Conservation (phyloP, 2,113 vertebrate genomes). For the Cavia porcellus region DNA sequence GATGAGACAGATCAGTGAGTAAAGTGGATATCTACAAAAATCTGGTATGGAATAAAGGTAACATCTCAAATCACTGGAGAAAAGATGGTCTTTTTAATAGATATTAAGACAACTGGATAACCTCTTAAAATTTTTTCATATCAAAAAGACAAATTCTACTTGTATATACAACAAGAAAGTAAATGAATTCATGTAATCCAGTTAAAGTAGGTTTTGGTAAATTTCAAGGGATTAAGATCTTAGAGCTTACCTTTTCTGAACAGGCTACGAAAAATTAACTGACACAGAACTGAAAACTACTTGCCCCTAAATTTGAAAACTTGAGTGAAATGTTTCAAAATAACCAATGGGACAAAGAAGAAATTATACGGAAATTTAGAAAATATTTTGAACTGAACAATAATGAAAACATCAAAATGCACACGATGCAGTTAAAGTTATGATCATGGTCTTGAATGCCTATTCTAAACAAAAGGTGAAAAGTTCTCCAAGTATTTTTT, state of each 20-base stretch:
- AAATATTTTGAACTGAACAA: background rate
- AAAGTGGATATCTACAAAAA: background rate
- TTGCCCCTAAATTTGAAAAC: background rate
- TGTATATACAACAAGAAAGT: background rate
- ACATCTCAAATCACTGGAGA: background rate
- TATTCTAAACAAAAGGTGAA: background rate
- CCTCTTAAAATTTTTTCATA: background rate
- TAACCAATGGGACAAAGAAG: background rate
- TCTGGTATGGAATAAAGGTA: background rate
- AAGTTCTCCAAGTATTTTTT: background rate
- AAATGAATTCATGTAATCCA: background rate
- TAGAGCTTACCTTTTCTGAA: background rate
- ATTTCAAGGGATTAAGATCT: background rate
- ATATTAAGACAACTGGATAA: background rate
- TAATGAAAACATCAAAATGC: background rate
- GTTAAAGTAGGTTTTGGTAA: background rate
- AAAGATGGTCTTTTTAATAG: background rate
- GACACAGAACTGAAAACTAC: background rate
- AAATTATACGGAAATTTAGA: conserved; percentile 1
- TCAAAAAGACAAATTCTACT: background rate
- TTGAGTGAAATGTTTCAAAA: background rate
- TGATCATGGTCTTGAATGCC: background rate
- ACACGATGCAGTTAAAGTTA: background rate
- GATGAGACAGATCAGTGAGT: background rate
- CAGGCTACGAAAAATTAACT: background rate